phyloP scores from a whole-genome alignment of 53 echinoderm and acorn worm species.

The Astropecten irregularis region DNA sequence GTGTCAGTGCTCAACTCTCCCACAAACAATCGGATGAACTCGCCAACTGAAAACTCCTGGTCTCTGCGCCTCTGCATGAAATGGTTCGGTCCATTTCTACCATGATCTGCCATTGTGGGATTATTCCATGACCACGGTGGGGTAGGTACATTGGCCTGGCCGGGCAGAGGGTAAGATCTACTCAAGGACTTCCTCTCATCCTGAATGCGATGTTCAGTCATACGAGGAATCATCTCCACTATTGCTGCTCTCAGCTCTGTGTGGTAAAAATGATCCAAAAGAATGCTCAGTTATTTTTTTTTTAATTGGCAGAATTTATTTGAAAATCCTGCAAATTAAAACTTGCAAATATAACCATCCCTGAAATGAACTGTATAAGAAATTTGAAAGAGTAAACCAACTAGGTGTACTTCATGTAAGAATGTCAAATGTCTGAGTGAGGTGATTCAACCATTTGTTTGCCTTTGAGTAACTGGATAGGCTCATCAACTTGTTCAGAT shows the following conservation, averaged over 20 bases:
- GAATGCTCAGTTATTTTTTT: no score
- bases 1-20: conserved; percentile 3
- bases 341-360: no score
- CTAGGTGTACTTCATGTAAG: no score
- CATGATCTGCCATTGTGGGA: neutral
- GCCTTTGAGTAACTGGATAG: no score
- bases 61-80: conserved; percentile 1
- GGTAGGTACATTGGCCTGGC: conserved; percentile 22
- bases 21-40: neutral
- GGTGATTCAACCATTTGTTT: no score
- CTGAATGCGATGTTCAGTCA: conserved; percentile 55
- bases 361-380: no score
- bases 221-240: conserved; percentile 59
- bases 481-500: no score
- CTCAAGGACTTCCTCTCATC: conserved; percentile 65
- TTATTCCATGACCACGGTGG: conserved; percentile 9
- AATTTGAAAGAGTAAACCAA: no score
- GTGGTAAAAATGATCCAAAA: neutral
- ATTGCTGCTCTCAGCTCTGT: conserved; percentile 70
- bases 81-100: conserved; percentile 2
- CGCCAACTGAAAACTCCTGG: neutral
- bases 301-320: no score
- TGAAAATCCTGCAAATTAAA: no score
- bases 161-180: conserved; percentile 72
- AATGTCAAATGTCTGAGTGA: no score